Evolutionary conservation across 2,797 vertebrate genomes (phyloP).

Genomic region (Argyrosomus regius): DNA sequence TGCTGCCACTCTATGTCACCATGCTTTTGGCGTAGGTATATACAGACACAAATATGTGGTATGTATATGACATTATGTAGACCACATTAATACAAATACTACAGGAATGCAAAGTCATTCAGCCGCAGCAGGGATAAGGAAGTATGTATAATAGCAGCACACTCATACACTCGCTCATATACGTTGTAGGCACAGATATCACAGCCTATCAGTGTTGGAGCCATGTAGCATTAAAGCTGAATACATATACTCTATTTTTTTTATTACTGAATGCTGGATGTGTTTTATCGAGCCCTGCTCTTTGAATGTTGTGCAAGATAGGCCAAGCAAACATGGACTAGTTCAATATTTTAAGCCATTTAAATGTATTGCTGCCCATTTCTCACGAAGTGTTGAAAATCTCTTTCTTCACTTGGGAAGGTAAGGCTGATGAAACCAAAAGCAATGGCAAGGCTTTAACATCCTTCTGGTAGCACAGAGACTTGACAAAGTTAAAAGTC

Average conservation of each 20-base stretch:
- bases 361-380: constrained; percentile 33
- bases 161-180: too few species aligned
- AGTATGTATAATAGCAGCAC: neutral
- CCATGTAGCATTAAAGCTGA: constrained; percentile 12
- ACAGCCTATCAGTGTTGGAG: neutral
- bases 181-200: neutral
- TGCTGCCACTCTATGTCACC: constrained; percentile 21
- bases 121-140: neutral
- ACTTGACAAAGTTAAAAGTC: constrained; percentile 28
- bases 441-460: constrained; percentile 34
- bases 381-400: constrained; percentile 27
- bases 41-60: constrained; percentile 1
- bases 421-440: constrained; percentile 59
- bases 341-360: constrained; percentile 38
- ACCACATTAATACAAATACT: neutral
- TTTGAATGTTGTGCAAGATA: constrained; percentile 21
- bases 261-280: neutral
- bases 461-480: neutral
- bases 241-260: neutral
- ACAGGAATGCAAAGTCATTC: constrained; percentile 3
- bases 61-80: neutral
- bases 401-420: constrained; percentile 29
- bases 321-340: constrained; percentile 21
- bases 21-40: neutral
- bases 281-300: constrained; percentile 21